These are phyloP conservation scores for Amphimedon queenslandica DNA, from an alignment of 37 sponge, comb jelly and placozoan species.

Conservation along the genomic window DNA sequence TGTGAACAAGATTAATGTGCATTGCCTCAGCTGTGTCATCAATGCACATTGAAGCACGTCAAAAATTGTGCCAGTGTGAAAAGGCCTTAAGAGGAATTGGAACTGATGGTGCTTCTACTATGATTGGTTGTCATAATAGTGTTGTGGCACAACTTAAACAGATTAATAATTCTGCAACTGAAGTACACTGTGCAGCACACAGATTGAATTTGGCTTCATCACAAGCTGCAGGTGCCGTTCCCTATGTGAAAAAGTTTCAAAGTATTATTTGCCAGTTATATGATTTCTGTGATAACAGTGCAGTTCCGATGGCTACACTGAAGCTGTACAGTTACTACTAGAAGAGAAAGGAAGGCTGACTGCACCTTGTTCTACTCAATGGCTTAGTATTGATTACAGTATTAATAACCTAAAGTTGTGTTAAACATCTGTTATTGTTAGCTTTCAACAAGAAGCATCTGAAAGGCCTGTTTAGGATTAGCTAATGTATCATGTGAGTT, in stretches of 20 bases:
- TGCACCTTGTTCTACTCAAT: constrained; percentile 39
- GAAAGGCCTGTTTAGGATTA: constrained; percentile 38
- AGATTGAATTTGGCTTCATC: constrained; percentile 36
- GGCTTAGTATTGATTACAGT: constrained; percentile 39
- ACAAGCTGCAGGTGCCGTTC: constrained; percentile 35
- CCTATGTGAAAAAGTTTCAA: constrained; percentile 42
- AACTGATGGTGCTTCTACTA: constrained; percentile 53
- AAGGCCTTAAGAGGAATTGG: constrained; percentile 53
- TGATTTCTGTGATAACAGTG: constrained; percentile 54
- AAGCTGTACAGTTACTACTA: constrained; percentile 29
- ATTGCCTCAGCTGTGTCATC: too few species aligned
- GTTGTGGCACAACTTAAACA: constrained; percentile 44
- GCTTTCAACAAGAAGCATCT: constrained; percentile 23
- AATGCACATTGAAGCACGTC: too few species aligned
- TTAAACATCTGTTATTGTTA: constrained; percentile 24
- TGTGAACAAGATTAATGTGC: too few species aligned
- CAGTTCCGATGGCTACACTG: constrained; percentile 40
- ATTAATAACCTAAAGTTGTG: constrained; percentile 11
- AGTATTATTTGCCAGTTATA: constrained; percentile 29
- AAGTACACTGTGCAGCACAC: constrained; percentile 50
- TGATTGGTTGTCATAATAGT: constrained; percentile 42
- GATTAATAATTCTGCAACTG: constrained; percentile 13
- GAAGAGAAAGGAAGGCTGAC: constrained; percentile 25
- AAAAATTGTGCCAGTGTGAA: too few species aligned
- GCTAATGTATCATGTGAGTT: constrained; percentile 12